Evolutionary conservation across 1,140 invertebrate genomes (phyloP).

Genomic region (Drosophila ohnishii): DNA sequence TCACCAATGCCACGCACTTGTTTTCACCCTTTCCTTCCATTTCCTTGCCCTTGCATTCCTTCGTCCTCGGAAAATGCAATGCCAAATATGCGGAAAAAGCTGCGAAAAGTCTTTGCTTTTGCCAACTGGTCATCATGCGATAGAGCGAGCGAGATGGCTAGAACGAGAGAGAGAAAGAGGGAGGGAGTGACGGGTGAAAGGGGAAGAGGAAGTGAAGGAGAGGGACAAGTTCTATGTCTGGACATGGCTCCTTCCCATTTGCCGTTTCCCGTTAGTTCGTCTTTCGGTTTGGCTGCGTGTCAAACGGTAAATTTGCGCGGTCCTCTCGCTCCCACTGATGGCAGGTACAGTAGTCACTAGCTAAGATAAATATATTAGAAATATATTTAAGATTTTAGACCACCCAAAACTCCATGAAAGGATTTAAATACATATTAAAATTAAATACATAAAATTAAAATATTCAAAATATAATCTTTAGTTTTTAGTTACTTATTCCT

Average conservation of each 20-base stretch:
- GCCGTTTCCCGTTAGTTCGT: constrained; percentile 41
- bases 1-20: constrained; percentile 34
- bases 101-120: constrained; percentile 16
- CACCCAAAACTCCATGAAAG: rapidly evolving
- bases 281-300: constrained; percentile 53
- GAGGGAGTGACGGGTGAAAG: not conserved
- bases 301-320: constrained; percentile 48
- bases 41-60: constrained; percentile 7
- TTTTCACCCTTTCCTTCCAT: not conserved
- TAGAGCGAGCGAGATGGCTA: constrained; percentile 3
- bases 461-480: not conserved
- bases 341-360: constrained; percentile 19
- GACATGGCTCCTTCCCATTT: constrained; percentile 47
- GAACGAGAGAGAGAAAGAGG: not conserved
- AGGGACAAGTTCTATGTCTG: constrained; percentile 37
- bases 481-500: not conserved
- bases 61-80: constrained; percentile 27
- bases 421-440: not conserved
- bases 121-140: constrained; percentile 35
- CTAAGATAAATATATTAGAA: not conserved
- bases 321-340: constrained; percentile 17
- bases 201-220: not conserved
- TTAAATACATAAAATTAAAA: not conserved
- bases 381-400: not conserved
- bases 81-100: constrained; percentile 58